Evolutionary conservation across 2,113 vertebrate species (phyloP).

Genomic region (Calyptomena viridis): DNA sequence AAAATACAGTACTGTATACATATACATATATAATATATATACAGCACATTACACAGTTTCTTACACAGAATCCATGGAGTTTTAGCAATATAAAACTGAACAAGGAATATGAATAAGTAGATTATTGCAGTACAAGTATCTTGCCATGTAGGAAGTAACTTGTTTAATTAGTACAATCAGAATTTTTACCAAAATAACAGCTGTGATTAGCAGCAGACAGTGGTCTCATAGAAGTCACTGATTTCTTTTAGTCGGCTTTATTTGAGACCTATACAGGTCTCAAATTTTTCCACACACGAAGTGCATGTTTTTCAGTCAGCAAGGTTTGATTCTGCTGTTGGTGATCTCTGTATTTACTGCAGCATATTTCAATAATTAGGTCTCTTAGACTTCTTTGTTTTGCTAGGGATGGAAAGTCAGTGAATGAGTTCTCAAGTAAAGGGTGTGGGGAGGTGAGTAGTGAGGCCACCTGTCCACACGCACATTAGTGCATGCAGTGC

Average conservation of each 20-base stretch:
- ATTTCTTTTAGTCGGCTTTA: background rate
- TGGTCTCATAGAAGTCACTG: background rate
- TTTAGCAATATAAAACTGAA: background rate
- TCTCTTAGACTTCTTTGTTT: background rate
- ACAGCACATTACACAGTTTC: background rate
- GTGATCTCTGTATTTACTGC: background rate
- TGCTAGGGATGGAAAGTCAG: background rate
- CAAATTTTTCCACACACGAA: background rate
- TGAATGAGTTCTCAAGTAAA: constrained; percentile 6
- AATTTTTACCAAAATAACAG: background rate
- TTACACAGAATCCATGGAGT: background rate
- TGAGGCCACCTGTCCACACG: accelerated
- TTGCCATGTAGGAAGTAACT: background rate
- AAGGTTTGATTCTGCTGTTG: background rate
- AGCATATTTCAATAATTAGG: background rate
- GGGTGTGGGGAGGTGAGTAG: background rate
- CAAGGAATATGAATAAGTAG: background rate
- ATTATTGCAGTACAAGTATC: background rate
- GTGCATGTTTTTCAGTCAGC: background rate
- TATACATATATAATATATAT: background rate
- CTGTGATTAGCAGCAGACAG: background rate
- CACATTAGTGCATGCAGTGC: accelerated
- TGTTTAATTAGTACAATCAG: background rate
- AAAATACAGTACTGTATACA: background rate
- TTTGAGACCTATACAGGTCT: background rate